These are phyloP conservation scores for Bimastos eiseni DNA, from an alignment of 2,888 invertebrate genomes.

Conservation along the genomic window DNA sequence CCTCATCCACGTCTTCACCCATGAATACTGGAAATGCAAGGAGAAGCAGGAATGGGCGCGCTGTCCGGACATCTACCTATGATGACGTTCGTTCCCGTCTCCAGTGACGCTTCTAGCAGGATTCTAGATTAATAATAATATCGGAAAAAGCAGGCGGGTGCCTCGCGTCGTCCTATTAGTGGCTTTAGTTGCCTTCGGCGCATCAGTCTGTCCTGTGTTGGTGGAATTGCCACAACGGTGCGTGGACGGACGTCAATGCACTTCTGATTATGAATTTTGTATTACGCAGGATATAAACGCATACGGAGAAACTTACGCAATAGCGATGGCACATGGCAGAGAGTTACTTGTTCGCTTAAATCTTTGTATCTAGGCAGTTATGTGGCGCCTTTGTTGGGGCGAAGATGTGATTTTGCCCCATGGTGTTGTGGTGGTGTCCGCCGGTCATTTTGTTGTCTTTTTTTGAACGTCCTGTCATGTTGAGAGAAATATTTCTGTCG, in stretches of 20 bases:
- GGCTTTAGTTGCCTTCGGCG: slow-evolving; percentile 6
- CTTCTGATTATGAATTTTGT: background rate
- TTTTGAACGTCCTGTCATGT: no score
- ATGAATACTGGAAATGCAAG: slow-evolving; percentile 92
- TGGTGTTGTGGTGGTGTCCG: no score
- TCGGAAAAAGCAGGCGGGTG: background rate
- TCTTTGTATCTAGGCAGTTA: background rate
- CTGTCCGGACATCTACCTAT: slow-evolving; percentile 84
- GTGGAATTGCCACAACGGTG: background rate
- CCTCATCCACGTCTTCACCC: slow-evolving; percentile 80
- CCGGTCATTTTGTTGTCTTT: no score
- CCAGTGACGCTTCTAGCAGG: background rate
- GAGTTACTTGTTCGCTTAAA: background rate
- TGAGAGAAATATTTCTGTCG: no score
- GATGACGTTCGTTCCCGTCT: background rate
- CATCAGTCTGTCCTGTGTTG: background rate
- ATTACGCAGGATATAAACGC: background rate
- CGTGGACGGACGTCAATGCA: background rate
- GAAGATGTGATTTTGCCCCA: no score
- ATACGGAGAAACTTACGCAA: background rate
- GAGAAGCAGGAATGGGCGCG: slow-evolving; percentile 81
- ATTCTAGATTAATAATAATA: background rate
- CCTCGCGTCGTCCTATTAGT: background rate
- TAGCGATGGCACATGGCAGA: background rate
- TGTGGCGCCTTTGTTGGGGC: background rate